These are phyloP conservation scores for Tragelaphus strepsiceros DNA, from an alignment of 2,113 vertebrate species.

Conservation along the genomic window DNA sequence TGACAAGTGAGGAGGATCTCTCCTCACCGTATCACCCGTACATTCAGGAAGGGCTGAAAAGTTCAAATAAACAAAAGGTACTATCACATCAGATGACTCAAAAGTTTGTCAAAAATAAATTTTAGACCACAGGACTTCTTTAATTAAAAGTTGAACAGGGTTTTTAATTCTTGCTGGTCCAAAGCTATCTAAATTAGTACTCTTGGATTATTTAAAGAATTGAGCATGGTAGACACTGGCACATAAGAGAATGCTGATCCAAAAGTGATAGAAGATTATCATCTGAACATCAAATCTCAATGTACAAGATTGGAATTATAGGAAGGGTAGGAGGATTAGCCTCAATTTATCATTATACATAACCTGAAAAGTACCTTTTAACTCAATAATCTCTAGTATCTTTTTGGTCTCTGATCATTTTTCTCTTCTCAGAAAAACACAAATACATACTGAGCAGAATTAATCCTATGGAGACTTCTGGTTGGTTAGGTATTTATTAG, in stretches of 20 bases:
- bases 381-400: not conserved
- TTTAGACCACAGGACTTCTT: not conserved
- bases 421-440: constrained; percentile 38
- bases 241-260: not conserved
- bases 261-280: not conserved
- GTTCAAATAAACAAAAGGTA: constrained; percentile 5
- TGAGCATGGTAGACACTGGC: not conserved
- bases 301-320: not conserved
- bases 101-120: constrained; percentile 26
- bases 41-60: constrained; percentile 4
- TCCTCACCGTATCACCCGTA: not conserved
- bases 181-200: not conserved
- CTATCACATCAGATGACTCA: not conserved
- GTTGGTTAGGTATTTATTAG: not conserved
- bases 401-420: constrained; percentile 16
- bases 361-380: constrained; percentile 23
- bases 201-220: not conserved
- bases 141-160: not conserved
- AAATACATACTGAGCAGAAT: constrained; percentile 22
- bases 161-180: constrained; percentile 13
- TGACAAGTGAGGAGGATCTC: not conserved
- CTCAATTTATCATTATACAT: constrained; percentile 15
- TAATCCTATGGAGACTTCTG: constrained; percentile 6
- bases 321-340: not conserved
- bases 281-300: not conserved